Percentiles rank a stretch among this genome's conserved stretches.
Conservation (phyloP, 2,888 invertebrate genomes). For the Eupithecia centaureata region DNA sequence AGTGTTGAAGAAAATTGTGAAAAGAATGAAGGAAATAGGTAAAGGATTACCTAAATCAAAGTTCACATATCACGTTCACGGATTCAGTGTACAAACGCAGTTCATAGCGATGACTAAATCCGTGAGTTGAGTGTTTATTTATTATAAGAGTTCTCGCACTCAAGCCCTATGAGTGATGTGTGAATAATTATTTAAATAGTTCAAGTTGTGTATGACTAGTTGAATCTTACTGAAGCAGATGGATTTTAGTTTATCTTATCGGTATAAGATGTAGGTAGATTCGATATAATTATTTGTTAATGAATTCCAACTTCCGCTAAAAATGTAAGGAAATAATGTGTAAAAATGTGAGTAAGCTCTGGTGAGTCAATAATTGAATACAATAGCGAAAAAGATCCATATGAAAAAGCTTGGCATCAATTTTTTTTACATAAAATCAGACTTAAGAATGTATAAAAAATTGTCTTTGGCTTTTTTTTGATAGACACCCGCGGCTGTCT, state of each 20-base stretch:
- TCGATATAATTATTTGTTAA: not conserved
- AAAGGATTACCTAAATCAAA: not conserved
- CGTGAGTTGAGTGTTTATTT: constrained; percentile 39
- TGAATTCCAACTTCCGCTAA: not conserved
- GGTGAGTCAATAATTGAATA: no score
- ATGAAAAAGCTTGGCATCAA: not conserved
- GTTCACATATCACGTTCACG: not conserved
- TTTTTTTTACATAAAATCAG: not conserved
- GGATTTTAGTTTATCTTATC: no score
- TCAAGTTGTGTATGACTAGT: constrained; percentile 15
- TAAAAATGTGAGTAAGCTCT: no score
- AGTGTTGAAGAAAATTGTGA: no score
- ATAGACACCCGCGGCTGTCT: not conserved
- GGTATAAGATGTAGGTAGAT: not conserved
- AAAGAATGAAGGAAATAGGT: no score
- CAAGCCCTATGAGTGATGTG: constrained; percentile 26
- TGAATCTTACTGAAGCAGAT: constrained; percentile 6
- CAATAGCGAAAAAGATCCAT: no score
- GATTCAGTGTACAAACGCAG: constrained; percentile 30
- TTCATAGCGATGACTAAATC: constrained; percentile 50
- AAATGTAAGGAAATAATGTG: not conserved
- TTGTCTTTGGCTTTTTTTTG: not conserved
- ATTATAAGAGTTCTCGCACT: constrained; percentile 30
- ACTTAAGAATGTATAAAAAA: not conserved
- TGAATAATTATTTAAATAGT: constrained; percentile 22